These are phyloP conservation scores for Colletes collaris DNA, from an alignment of 2,888 invertebrate genomes.

Conservation along the genomic window DNA sequence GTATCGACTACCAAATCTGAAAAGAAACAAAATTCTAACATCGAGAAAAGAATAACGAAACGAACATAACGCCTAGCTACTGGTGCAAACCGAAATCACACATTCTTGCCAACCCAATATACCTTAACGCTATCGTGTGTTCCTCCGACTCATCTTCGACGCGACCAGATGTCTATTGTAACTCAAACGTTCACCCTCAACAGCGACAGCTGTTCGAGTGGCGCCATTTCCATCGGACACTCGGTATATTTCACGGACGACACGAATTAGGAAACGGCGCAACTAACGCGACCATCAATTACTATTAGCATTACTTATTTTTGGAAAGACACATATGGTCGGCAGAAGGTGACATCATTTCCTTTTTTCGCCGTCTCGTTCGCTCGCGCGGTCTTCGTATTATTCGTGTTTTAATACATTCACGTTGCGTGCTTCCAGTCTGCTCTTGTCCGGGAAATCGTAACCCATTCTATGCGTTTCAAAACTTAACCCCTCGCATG, in stretches of 20 bases:
- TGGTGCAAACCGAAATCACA: too few species aligned
- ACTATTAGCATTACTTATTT: slow-evolving; percentile 80
- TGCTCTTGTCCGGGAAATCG: neutral
- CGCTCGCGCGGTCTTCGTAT: slow-evolving; percentile 15
- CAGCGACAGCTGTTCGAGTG: slow-evolving; percentile 70
- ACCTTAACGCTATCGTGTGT: slow-evolving; percentile 47
- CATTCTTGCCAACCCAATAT: slow-evolving; percentile 6
- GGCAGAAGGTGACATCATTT: slow-evolving; percentile 69
- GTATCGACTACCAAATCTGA: too few species aligned
- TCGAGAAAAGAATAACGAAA: too few species aligned
- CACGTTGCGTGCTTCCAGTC: neutral
- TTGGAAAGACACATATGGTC: slow-evolving; percentile 80
- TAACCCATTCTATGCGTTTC: neutral
- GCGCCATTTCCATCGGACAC: slow-evolving; percentile 63
- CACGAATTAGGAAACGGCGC: slow-evolving; percentile 76
- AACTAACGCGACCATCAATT: slow-evolving; percentile 79
- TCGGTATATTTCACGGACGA: slow-evolving; percentile 71
- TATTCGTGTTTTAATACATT: slow-evolving; percentile 23
- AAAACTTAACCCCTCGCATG: neutral
- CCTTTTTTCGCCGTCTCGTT: slow-evolving; percentile 35
- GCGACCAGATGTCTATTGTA: slow-evolving; percentile 74
- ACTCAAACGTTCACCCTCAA: slow-evolving; percentile 66
- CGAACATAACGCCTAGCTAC: too few species aligned
- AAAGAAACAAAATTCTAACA: too few species aligned
- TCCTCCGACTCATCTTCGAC: slow-evolving; percentile 52